Percentiles rank a stretch among this genome's conserved stretches.
Evolutionary conservation across 1,140 invertebrate genomes (phyloP).

Genomic region (Cardiocondyla obscurior): DNA sequence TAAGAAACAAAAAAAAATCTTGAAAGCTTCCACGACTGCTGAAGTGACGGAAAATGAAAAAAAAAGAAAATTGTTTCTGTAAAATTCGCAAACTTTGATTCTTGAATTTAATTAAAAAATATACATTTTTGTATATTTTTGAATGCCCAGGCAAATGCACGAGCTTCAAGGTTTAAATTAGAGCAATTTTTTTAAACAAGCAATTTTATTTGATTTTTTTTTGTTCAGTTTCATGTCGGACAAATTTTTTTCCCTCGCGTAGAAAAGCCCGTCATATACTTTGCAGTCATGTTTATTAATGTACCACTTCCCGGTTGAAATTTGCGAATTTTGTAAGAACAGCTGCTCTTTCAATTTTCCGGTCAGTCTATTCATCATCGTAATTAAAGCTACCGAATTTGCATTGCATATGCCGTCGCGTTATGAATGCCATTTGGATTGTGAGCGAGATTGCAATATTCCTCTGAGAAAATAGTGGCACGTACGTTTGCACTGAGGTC

Average conservation of each 20-base stretch:
- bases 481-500: background rate
- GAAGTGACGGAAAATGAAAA: background rate
- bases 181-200: background rate
- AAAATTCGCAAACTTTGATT: background rate
- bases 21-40: background rate
- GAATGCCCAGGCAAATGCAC: background rate
- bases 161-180: background rate
- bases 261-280: background rate
- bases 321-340: background rate
- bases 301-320: background rate
- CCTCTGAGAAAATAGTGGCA: background rate
- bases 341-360: background rate
- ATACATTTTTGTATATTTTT: no score
- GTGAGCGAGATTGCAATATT: background rate
- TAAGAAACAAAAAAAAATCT: background rate
- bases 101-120: background rate
- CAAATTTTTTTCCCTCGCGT: background rate
- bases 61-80: background rate
- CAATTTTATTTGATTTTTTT: background rate
- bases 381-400: conserved; percentile 22
- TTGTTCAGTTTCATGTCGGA: background rate
- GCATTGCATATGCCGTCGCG: background rate
- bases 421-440: conserved; percentile 4
- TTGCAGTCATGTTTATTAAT: background rate
- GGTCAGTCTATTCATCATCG: background rate